phyloP scores from a whole-genome alignment of 2,113 vertebrate genomes.

The Mormyrus lacerda region DNA sequence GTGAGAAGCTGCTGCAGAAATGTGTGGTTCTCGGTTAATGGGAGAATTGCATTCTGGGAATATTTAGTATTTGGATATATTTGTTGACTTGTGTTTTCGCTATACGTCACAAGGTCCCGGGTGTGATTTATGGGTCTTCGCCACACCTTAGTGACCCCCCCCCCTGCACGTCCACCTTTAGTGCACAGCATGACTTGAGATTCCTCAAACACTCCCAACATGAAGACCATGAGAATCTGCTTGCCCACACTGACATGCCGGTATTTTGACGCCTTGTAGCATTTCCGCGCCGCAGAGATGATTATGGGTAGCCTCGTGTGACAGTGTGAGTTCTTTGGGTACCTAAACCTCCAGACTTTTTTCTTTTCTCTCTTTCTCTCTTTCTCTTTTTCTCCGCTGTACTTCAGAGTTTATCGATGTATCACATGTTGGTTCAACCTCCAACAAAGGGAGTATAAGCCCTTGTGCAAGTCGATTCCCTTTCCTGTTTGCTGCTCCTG shows the following conservation, averaged over 20 bases:
- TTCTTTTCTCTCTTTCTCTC: too few species aligned
- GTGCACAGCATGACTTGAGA: background rate
- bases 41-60: background rate
- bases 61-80: too few species aligned
- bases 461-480: background rate
- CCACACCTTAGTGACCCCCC: background rate
- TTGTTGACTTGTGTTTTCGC: too few species aligned
- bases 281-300: background rate
- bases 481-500: background rate
- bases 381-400: background rate
- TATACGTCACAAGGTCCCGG: background rate
- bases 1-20: background rate
- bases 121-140: background rate
- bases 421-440: background rate
- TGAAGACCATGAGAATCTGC: background rate
- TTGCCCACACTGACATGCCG: background rate
- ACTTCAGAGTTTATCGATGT: background rate
- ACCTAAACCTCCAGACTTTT: background rate
- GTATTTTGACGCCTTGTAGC: background rate
- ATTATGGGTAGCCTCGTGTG: background rate
- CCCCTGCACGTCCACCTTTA: background rate
- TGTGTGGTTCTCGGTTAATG: background rate
- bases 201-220: background rate
- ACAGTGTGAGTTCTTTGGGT: background rate
- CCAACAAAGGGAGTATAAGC: background rate